Percentiles rank a stretch among this genome's conserved stretches.
phyloP scores from a whole-genome alignment of 2,113 vertebrate species.

The Gnathonemus longibarbis region DNA sequence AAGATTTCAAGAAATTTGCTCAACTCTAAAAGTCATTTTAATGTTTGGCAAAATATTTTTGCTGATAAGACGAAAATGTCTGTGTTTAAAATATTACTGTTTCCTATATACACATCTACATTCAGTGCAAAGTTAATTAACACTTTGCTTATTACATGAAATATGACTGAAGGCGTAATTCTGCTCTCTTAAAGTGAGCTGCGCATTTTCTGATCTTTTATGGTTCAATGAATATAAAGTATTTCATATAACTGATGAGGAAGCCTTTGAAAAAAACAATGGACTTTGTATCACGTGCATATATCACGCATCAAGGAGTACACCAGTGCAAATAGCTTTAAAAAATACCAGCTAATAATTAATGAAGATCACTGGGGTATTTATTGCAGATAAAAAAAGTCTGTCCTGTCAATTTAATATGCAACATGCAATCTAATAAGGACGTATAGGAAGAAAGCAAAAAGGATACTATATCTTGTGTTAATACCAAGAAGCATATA shows the following conservation, averaged over 20 bases:
- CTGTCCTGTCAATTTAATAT: background rate
- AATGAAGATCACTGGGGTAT: background rate
- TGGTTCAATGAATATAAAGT: background rate
- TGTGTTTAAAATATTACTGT: background rate
- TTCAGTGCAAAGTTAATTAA: background rate
- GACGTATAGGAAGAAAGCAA: background rate
- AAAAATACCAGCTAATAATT: background rate
- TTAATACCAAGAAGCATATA: background rate
- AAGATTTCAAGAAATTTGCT: background rate
- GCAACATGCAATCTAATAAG: background rate
- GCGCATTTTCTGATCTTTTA: background rate
- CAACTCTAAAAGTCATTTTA: background rate
- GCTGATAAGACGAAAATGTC: background rate
- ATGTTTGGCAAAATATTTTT: background rate
- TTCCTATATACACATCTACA: background rate
- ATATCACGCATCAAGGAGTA: background rate
- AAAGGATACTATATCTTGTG: background rate
- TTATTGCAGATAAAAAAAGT: background rate
- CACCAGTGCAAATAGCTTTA: background rate
- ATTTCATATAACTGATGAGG: background rate
- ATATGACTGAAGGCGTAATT: background rate
- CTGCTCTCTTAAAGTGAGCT: background rate
- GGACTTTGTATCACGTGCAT: background rate
- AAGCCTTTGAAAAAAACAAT: background rate
- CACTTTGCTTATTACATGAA: background rate